A percentile compares a stretch with the other conserved stretches of the same genome.
These are phyloP conservation scores for Conops quadrifasciatus DNA, from an alignment of 2,888 invertebrate species.

Conservation along the genomic window DNA sequence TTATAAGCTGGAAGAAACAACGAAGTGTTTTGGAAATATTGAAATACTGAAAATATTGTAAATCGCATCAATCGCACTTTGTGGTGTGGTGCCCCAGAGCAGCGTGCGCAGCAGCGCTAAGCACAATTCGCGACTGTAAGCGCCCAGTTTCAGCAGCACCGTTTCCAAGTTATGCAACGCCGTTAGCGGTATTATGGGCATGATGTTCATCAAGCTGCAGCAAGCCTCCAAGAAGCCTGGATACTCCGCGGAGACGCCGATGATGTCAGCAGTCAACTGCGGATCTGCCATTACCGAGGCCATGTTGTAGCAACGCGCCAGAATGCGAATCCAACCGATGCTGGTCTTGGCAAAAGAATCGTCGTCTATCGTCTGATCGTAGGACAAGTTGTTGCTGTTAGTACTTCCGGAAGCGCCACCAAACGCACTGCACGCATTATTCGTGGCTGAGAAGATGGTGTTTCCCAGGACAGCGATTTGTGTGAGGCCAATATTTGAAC, in stretches of 20 bases:
- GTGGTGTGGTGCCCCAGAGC: conserved; percentile 68
- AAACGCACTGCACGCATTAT: conserved; percentile 24
- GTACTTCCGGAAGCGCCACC: conserved; percentile 27
- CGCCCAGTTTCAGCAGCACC: conserved; percentile 75
- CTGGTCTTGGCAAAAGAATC: conserved; percentile 68
- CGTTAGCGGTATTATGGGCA: conserved; percentile 68
- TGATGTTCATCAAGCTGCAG: conserved; percentile 77
- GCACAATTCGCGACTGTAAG: conserved; percentile 72
- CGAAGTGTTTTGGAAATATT: not conserved
- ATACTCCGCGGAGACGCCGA: conserved; percentile 70
- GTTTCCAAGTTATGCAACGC: conserved; percentile 73
- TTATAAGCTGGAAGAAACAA: conserved; percentile 56
- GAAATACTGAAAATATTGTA: not conserved
- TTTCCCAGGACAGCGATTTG: conserved; percentile 87
- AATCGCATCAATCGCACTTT: conserved; percentile 53
- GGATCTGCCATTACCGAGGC: conserved; percentile 57
- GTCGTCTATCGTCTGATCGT: conserved; percentile 54
- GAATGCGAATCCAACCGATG: conserved; percentile 84
- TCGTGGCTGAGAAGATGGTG: conserved; percentile 78
- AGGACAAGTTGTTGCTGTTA: conserved; percentile 38
- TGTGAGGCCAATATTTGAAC: conserved; percentile 87
- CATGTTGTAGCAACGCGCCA: conserved; percentile 79
- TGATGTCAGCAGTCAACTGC: conserved; percentile 65
- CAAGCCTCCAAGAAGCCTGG: conserved; percentile 76
- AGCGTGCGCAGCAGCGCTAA: conserved; percentile 69